A percentile compares a stretch with the other conserved stretches of the same genome.
phyloP scores from a whole-genome alignment of 2,797 vertebrate genomes.

The Bovichtus variegatus region DNA sequence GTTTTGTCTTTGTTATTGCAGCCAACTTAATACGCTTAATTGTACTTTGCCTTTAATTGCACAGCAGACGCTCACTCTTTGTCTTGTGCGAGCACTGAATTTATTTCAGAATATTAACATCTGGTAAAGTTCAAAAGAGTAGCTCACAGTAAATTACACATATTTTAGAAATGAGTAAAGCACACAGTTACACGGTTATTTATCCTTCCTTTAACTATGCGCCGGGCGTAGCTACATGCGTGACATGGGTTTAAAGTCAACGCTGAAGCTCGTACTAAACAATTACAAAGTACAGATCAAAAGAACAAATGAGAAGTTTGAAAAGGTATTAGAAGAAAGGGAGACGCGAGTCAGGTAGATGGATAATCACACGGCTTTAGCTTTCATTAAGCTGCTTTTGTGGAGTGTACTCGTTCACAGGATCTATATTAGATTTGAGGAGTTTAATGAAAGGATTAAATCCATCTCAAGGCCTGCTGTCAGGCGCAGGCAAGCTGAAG shows the following conservation, averaged over 20 bases:
- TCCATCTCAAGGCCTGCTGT: conserved; percentile 29
- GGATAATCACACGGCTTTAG: conserved; percentile 45
- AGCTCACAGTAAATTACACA: not conserved
- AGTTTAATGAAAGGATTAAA: conserved; percentile 62
- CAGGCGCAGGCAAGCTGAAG: conserved; percentile 23
- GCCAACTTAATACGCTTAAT: not conserved
- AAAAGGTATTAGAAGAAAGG: conserved; percentile 28
- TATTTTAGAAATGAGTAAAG: not conserved
- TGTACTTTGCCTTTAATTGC: not conserved
- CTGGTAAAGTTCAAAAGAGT: not conserved
- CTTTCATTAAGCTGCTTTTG: conserved; percentile 59
- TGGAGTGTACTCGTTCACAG: conserved; percentile 41
- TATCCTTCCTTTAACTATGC: not conserved
- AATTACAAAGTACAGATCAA: conserved; percentile 19
- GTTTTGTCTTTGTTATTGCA: not conserved
- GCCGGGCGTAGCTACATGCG: not conserved
- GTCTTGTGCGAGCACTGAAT: not conserved
- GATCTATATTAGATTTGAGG: conserved; percentile 38
- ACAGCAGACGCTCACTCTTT: not conserved
- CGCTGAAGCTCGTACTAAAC: not conserved
- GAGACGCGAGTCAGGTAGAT: conserved; percentile 38
- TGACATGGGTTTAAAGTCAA: not conserved
- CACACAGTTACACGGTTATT: not conserved
- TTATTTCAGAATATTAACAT: not conserved
- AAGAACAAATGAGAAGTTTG: conserved; percentile 30